Percentiles rank a stretch among this genome's conserved stretches.
These are phyloP conservation scores for Bombycilla garrulus DNA, from an alignment of 2,113 vertebrate genomes.

Conservation along the genomic window DNA sequence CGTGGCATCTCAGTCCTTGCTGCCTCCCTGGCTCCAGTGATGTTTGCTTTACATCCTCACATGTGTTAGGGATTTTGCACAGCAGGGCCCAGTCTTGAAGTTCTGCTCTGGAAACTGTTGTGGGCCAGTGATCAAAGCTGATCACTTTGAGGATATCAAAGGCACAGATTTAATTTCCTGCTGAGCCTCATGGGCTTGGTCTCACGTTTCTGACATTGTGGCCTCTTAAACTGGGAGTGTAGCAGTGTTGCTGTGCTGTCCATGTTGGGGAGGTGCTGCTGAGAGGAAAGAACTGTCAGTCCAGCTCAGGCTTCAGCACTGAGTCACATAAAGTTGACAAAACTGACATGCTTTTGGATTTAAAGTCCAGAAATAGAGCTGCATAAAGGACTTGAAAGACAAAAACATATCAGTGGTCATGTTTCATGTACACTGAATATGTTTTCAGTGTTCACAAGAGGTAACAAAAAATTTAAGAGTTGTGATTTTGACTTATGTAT, in stretches of 20 bases:
- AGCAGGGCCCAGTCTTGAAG: background rate
- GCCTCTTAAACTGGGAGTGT: background rate
- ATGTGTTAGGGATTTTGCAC: background rate
- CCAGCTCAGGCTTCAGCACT: background rate
- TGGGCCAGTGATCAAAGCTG: background rate
- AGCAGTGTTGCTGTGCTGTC: background rate
- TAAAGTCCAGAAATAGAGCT: background rate
- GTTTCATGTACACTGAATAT: background rate
- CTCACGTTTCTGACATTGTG: background rate
- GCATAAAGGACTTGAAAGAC: background rate
- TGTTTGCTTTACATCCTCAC: background rate
- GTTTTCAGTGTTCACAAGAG: background rate
- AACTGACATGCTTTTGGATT: background rate
- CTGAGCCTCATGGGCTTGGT: background rate
- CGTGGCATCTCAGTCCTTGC: background rate
- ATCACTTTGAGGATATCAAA: background rate
- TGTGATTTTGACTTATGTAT: background rate
- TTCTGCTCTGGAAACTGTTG: background rate
- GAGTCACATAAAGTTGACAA: background rate
- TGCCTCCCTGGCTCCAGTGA: background rate
- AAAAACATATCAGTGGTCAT: background rate
- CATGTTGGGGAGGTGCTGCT: background rate
- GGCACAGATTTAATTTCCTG: background rate
- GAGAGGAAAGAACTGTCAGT: background rate
- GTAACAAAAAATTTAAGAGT: background rate